Evolutionary conservation across 1,140 invertebrate genomes (phyloP).

Genomic region (Pseudomyrmex dendroicus): DNA sequence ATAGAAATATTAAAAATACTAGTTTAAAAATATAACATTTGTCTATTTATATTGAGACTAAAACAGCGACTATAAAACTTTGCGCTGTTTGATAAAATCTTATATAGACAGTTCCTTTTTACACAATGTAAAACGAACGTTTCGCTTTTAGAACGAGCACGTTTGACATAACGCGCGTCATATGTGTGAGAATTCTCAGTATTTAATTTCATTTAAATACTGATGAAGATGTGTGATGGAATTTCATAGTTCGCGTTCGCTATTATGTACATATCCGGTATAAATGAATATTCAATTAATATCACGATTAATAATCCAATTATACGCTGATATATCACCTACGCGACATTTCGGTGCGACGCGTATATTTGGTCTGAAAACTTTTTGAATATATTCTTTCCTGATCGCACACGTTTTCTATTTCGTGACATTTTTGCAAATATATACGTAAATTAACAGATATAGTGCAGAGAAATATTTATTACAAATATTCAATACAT

Average conservation of each 20-base stretch:
- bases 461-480: neutral
- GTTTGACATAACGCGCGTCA: too few species aligned
- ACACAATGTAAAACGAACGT: too few species aligned
- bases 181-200: neutral
- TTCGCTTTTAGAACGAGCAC: too few species aligned
- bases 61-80: too few species aligned
- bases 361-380: neutral
- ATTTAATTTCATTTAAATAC: neutral
- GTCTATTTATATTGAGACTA: too few species aligned
- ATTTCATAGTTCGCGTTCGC: neutral
- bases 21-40: too few species aligned
- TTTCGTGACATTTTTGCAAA: slow-evolving; percentile 5
- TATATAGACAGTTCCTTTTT: too few species aligned
- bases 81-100: too few species aligned
- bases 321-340: neutral
- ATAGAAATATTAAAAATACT: too few species aligned
- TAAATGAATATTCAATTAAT: slow-evolving; percentile 41
- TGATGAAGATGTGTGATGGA: neutral
- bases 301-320: slow-evolving; percentile 24
- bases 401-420: neutral
- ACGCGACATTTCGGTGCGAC: neutral
- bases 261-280: neutral
- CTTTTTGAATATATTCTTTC: slow-evolving; percentile 8
- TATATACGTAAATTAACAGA: slow-evolving; percentile 17
- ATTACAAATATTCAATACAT: slow-evolving; percentile 1